Conservation (phyloP, 2,888 invertebrate genomes). For the Cryptus viduatorius region DNA sequence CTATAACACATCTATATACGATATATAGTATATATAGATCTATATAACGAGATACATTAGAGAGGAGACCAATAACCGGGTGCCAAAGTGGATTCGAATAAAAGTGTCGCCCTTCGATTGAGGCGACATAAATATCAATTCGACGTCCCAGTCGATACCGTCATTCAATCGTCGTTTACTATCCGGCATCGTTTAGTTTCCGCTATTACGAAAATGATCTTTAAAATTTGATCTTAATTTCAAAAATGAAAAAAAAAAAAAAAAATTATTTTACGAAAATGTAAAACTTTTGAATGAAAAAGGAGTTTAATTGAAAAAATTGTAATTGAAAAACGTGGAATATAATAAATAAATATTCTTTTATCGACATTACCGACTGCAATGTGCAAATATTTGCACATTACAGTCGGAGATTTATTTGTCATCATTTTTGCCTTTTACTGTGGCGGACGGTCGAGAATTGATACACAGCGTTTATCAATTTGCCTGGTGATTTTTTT, state of each 20-base stretch:
- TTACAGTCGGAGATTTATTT: no score
- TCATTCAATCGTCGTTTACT: conserved; percentile 8
- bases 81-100: conserved; percentile 47
- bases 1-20: neutral
- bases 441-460: no score
- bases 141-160: conserved; percentile 12
- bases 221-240: neutral
- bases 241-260: no score
- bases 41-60: conserved; percentile 23
- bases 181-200: neutral
- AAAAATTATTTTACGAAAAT: neutral
- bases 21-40: neutral
- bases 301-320: no score
- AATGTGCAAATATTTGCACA: no score
- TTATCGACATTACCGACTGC: no score
- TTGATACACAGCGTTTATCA: no score
- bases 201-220: neutral
- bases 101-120: conserved; percentile 11
- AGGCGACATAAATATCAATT: conserved; percentile 24
- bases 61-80: conserved; percentile 32
- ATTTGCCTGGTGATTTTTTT: no score
- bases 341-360: no score
- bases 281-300: neutral
- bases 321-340: no score
- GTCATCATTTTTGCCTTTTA: no score